Percentiles rank a stretch among this genome's conserved stretches.
Evolutionary conservation across 2,888 invertebrate genomes (phyloP).

Genomic region (Carabus problematicus): DNA sequence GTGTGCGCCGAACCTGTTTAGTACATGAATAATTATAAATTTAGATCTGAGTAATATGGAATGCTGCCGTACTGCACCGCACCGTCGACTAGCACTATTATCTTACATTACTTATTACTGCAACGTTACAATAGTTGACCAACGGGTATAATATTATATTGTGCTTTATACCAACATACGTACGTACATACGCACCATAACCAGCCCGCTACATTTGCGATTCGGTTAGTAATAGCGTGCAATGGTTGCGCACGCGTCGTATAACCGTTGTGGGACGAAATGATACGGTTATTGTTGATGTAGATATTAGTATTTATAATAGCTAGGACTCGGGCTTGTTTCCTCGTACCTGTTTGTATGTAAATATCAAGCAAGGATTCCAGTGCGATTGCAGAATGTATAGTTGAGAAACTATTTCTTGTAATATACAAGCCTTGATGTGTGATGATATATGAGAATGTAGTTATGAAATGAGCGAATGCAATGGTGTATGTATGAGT

Average conservation of each 20-base stretch:
- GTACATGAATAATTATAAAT: conserved; percentile 37
- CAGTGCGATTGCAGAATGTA: no score
- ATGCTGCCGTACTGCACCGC: conserved; percentile 17
- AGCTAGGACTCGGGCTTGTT: conserved; percentile 16
- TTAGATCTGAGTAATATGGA: conserved; percentile 38
- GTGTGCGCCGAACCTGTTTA: conserved; percentile 26
- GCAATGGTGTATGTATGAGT: no score
- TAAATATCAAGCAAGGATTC: no score
- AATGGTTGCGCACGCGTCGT: not conserved
- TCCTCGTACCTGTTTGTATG: not conserved
- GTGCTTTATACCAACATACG: not conserved
- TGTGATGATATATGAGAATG: no score
- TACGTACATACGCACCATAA: not conserved
- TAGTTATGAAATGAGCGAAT: no score
- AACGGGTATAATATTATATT: conserved; percentile 9
- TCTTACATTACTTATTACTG: conserved; percentile 30
- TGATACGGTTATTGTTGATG: conserved; percentile 31
- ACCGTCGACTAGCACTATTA: conserved; percentile 15
- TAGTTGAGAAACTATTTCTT: no score
- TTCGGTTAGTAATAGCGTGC: not conserved
- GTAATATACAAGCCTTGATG: no score
- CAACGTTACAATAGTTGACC: conserved; percentile 9
- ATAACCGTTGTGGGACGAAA: conserved; percentile 23
- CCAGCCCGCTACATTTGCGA: not conserved
- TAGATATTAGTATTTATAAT: conserved; percentile 30